Evolutionary conservation across 2,113 vertebrate genomes (phyloP).

Genomic region (Henicopernis longicauda): DNA sequence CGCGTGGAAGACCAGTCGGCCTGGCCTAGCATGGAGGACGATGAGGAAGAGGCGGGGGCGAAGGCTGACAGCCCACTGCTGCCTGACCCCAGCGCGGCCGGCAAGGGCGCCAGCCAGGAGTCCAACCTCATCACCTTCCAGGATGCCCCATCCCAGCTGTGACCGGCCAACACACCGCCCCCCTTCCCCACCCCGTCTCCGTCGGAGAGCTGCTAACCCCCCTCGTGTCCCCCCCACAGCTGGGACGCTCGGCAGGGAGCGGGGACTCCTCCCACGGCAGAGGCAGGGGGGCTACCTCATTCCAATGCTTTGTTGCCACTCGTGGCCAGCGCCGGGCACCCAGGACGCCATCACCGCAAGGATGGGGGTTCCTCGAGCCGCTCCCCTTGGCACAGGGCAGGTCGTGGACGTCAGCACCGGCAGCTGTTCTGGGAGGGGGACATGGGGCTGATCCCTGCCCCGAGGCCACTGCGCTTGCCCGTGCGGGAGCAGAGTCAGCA

Average conservation of each 20-base stretch:
- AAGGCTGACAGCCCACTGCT: constrained; percentile 76
- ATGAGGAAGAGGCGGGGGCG: constrained; percentile 81
- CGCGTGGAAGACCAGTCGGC: constrained; percentile 91
- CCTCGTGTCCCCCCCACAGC: background rate
- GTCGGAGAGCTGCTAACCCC: constrained; percentile 29
- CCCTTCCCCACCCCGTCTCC: background rate
- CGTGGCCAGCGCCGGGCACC: background rate
- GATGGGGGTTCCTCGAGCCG: background rate
- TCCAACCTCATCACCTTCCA: constrained; percentile 93
- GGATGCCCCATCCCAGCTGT: constrained; percentile 83
- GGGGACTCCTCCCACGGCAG: background rate
- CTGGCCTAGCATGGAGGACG: constrained; percentile 98
- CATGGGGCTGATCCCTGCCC: background rate
- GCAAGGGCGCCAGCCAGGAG: constrained; percentile 73
- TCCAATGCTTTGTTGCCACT: background rate
- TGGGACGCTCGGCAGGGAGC: background rate
- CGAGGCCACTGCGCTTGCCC: background rate
- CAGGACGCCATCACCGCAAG: background rate
- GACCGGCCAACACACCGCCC: constrained; percentile 29
- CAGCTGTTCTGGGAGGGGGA: background rate
- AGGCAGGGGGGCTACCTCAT: constrained; percentile 16
- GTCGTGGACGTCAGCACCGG: accelerated
- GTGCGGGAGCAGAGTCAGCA: background rate
- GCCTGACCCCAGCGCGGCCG: constrained; percentile 19
- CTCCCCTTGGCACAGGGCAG: background rate